Evolutionary conservation across 2,888 invertebrate species (phyloP), one percentile per base, ranked within the genome.

Genomic region (Coelopa pilipes): DNA sequence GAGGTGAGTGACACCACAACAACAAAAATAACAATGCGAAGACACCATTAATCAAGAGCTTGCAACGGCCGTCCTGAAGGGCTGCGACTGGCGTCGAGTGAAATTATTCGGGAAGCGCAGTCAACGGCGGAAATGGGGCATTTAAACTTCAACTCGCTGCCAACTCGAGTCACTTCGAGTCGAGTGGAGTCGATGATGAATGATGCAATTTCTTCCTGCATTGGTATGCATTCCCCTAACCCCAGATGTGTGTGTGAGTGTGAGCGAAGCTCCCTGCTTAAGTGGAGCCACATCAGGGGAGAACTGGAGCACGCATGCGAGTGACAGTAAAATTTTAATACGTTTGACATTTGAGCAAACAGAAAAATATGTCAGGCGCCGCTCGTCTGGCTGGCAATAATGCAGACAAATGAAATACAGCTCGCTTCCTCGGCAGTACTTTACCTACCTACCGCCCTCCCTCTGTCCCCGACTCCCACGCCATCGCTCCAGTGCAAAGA

Each of bases 41-140:
- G 19, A 19, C 55, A 55, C 19, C 55, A 55, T 55, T 55, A 55
- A 55, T 55, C 55, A 55, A 55, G 55, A 17, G 13, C 55, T 55
- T 55, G n/a, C n/a, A n/a, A n/a, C n/a, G n/a, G n/a, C n/a, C n/a
- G n/a, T n/a, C n/a, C 34, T 34, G 34, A 34, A 34, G 34, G 34
- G 34, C 34, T 34, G 34, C 34, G 34, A 34, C 34, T 34, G 34
- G 34, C 34, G 34, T 34, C 34, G 34, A 34, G 34, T 34, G 57
- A 57, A 11, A n/a, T 15, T n/a, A 57, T 19, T n/a, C 57, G 57
- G 57, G 57, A 57, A 57, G 17, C 12, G 57, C 57, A 21, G 57
- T 19, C 17, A 21, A 57, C 19, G 5, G 57, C 21, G 21, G 17
- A 57, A 57, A 57, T 57, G 57, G 11, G 17, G 17, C 57, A 57